Conservation (phyloP, 2,888 invertebrate genomes). For the Philereme transversata region DNA sequence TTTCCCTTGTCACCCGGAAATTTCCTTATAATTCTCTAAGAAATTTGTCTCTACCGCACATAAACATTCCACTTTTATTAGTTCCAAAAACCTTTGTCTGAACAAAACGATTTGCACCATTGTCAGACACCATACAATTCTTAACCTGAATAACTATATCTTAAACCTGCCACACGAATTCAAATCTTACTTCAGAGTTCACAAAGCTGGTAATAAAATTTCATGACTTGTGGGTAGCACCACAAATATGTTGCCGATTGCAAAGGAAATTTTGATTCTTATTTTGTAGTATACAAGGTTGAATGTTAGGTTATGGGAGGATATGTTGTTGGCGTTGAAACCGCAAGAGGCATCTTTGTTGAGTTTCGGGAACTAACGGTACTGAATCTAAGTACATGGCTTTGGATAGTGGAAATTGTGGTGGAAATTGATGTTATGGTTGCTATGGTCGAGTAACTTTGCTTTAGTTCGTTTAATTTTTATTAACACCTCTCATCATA, state of each 20-base stretch:
- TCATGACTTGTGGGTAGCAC: not conserved
- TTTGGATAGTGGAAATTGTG: slow-evolving; percentile 33
- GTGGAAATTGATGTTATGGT: slow-evolving; percentile 4
- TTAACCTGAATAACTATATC: slow-evolving; percentile 48
- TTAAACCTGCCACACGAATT: slow-evolving; percentile 21
- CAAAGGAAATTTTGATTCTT: slow-evolving; percentile 31
- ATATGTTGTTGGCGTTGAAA: slow-evolving; percentile 28
- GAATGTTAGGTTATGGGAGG: not conserved
- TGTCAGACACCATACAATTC: slow-evolving; percentile 52
- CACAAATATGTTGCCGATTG: slow-evolving; percentile 8
- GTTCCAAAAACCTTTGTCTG: slow-evolving; percentile 36
- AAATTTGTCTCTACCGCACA: slow-evolving; percentile 25
- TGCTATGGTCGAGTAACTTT: not conserved
- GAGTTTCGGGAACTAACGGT: slow-evolving; percentile 68
- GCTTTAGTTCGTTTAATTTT: not conserved
- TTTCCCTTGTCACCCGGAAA: slow-evolving; percentile 4
- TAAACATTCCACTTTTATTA: slow-evolving; percentile 35
- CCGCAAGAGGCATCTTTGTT: slow-evolving; percentile 65
- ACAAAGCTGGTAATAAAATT: slow-evolving; percentile 33
- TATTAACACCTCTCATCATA: not conserved
- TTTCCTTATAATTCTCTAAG: slow-evolving; percentile 9
- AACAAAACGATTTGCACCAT: slow-evolving; percentile 50
- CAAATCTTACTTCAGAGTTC: slow-evolving; percentile 10
- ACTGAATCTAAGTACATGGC: slow-evolving; percentile 38
- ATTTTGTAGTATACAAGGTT: slow-evolving; percentile 21